Evolutionary conservation across 2,113 vertebrate species (phyloP).

Genomic region (Alexandromys fortis): DNA sequence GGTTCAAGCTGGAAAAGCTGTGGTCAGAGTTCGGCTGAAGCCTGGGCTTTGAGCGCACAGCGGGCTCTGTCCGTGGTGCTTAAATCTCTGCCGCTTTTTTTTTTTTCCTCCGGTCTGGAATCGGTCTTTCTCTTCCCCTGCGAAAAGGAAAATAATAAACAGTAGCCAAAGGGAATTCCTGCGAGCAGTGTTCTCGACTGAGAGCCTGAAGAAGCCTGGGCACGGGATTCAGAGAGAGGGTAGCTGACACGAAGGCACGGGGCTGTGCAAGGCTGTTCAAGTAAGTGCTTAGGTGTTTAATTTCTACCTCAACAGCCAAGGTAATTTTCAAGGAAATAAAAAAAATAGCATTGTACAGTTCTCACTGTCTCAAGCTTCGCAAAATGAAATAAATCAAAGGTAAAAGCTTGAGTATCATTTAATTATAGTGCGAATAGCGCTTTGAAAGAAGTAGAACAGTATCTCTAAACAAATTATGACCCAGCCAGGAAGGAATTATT

Average conservation of each 20-base stretch:
- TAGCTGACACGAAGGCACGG: conserved; percentile 79
- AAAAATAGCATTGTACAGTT: conserved; percentile 88
- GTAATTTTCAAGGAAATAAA: conserved; percentile 88
- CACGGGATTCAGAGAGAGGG: background rate
- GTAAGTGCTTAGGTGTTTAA: conserved; percentile 86
- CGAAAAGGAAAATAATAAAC: conserved; percentile 39
- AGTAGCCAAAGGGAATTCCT: conserved; percentile 53
- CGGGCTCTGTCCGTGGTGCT: conserved; percentile 67
- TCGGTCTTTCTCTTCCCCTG: background rate
- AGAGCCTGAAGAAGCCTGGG: background rate
- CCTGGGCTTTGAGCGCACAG: accelerated
- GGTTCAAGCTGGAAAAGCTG: background rate
- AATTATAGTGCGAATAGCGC: conserved; percentile 89
- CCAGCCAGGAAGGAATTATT: conserved; percentile 90
- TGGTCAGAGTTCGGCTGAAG: accelerated
- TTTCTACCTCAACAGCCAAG: conserved; percentile 85
- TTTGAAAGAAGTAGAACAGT: conserved; percentile 91
- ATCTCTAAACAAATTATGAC: conserved; percentile 93
- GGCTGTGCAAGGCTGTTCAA: conserved; percentile 72
- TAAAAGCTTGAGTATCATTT: conserved; percentile 93
- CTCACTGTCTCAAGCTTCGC: conserved; percentile 87
- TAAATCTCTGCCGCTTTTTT: background rate
- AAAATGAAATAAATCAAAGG: conserved; percentile 92
- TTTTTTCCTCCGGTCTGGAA: background rate
- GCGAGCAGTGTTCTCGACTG: background rate